phyloP scores from a whole-genome alignment of 2,888 invertebrate species.

The Scaptomyza tumidula region DNA sequence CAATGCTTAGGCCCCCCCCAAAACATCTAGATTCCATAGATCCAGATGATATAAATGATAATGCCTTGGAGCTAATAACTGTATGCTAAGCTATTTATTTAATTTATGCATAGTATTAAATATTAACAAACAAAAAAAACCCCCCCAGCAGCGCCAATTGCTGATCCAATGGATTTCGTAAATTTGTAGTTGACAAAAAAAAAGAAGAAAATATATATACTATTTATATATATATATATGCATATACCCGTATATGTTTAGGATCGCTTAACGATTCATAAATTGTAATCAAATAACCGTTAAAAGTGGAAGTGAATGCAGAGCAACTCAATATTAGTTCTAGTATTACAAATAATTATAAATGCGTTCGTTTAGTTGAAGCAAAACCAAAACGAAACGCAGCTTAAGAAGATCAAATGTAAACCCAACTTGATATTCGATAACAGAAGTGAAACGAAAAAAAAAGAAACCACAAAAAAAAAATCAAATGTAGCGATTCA shows the following conservation, averaged over 20 bases:
- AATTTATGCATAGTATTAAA: conserved; percentile 77
- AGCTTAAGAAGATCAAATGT: conserved; percentile 15
- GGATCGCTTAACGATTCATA: conserved; percentile 68
- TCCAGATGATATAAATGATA: conserved; percentile 65
- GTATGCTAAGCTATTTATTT: conserved; percentile 77
- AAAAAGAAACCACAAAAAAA: conserved; percentile 16
- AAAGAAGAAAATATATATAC: conserved; percentile 20
- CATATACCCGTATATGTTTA: conserved; percentile 32
- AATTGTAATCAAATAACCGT: conserved; percentile 67
- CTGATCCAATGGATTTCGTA: conserved; percentile 65
- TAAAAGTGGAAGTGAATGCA: conserved; percentile 61
- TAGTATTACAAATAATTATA: conserved; percentile 71
- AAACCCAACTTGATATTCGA: conserved; percentile 65
- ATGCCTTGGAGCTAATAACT: conserved; percentile 68
- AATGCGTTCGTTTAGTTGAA: conserved; percentile 56
- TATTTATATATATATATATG: conserved; percentile 18
- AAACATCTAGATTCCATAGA: conserved; percentile 34
- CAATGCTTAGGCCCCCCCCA: conserved; percentile 52
- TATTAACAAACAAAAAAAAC: conserved; percentile 27
- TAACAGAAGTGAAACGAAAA: conserved; percentile 2
- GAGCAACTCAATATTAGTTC: conserved; percentile 76
- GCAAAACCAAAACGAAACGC: conserved; percentile 20
- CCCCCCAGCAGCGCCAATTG: conserved; percentile 44
- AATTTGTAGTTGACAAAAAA: conserved; percentile 66
- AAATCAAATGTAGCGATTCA: conserved; percentile 18